Percentiles rank a stretch among this genome's conserved stretches.
phyloP scores from a whole-genome alignment of 2,113 vertebrate genomes.

The Eclectus roratus region DNA sequence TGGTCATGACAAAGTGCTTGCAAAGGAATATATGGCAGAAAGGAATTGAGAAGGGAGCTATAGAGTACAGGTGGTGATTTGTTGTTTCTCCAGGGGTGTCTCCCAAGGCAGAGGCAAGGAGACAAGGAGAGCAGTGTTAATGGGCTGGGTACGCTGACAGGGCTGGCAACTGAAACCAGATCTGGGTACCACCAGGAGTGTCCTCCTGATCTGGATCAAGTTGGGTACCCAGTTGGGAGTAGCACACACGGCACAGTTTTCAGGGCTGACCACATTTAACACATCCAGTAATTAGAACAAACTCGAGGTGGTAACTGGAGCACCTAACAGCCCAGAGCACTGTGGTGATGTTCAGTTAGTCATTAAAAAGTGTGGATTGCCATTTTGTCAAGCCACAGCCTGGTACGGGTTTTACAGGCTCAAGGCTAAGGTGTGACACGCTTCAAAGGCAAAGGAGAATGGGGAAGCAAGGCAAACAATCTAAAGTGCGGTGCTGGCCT shows the following conservation, averaged over 20 bases:
- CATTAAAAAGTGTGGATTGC: neutral
- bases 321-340: neutral
- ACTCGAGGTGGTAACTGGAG: neutral
- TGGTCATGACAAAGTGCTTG: neutral
- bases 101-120: neutral
- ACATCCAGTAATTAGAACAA: neutral
- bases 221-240: neutral
- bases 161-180: neutral
- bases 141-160: neutral
- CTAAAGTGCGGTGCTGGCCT: neutral
- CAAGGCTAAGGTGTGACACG: neutral
- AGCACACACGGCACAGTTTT: neutral
- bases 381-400: slow-evolving; percentile 8
- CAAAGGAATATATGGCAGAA: accelerated
- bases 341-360: neutral
- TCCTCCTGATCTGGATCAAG: neutral
- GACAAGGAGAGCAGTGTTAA: neutral
- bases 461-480: neutral
- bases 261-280: neutral
- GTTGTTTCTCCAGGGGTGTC: neutral
- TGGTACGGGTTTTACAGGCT: neutral
- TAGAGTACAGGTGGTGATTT: neutral
- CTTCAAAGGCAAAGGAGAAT: neutral
- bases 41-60: neutral
- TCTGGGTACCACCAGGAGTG: neutral